A percentile compares a stretch with the other conserved stretches of the same genome.
phyloP scores from a whole-genome alignment of 2,797 vertebrate genomes.

The Novumbra hubbsi region DNA sequence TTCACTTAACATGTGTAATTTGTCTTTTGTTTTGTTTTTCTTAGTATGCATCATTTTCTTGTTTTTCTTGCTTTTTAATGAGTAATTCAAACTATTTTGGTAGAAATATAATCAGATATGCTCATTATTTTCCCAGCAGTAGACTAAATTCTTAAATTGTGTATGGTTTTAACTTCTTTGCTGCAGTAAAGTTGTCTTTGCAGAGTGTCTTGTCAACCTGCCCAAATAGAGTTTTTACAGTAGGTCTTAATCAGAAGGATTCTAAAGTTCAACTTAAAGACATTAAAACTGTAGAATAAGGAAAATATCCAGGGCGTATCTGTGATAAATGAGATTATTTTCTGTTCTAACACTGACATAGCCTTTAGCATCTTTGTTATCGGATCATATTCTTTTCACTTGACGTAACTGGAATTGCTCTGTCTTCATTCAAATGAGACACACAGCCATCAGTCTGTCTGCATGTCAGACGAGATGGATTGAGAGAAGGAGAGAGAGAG shows the following conservation, averaged over 20 bases:
- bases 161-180: neutral
- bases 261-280: neutral
- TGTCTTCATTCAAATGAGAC: neutral
- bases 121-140: neutral
- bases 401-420: neutral
- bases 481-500: neutral
- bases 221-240: neutral
- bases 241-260: neutral
- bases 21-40: neutral
- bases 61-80: neutral
- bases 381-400: conserved; percentile 11
- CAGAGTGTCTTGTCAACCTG: neutral
- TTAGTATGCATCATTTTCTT: neutral
- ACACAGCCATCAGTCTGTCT: neutral
- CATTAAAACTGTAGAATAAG: neutral
- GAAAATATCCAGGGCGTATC: neutral
- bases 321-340: neutral
- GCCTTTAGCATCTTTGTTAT: conserved; percentile 17
- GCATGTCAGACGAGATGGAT: neutral
- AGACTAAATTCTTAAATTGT: neutral
- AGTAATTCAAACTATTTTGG: neutral
- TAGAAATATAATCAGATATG: neutral
- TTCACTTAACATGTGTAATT: neutral
- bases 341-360: neutral
- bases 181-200: neutral